Percentiles rank a stretch among this genome's conserved stretches.
These are phyloP conservation scores for Chrysoperla carnea DNA, from an alignment of 1,140 invertebrate genomes.

Conservation along the genomic window DNA sequence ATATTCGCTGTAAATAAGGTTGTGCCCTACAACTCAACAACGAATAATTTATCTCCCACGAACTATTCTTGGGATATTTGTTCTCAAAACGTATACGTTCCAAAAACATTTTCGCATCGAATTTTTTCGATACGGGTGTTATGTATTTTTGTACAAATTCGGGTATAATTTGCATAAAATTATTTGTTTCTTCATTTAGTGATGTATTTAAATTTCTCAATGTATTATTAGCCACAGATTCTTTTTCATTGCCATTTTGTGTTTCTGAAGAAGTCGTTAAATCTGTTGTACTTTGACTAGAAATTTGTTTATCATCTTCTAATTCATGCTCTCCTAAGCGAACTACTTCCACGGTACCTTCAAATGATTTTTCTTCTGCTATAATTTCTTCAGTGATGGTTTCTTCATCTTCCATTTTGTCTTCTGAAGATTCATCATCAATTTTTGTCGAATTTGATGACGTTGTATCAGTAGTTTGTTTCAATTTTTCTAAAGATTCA, in stretches of 20 bases:
- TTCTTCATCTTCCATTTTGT: slow-evolving; percentile 3
- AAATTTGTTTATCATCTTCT: slow-evolving; percentile 6
- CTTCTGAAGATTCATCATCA: slow-evolving; percentile 1
- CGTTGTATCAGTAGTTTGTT: background rate
- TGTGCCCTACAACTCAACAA: slow-evolving; percentile 42
- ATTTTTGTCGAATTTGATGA: slow-evolving; percentile 6
- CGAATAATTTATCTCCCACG: slow-evolving; percentile 28
- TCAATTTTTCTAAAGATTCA: slow-evolving; percentile 7
- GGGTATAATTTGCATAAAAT: slow-evolving; percentile 3
- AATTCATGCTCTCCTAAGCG: slow-evolving; percentile 4
- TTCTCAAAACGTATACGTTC: slow-evolving; percentile 29
- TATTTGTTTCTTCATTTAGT: no score
- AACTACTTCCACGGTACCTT: slow-evolving; percentile 2
- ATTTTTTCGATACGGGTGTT: slow-evolving; percentile 8
- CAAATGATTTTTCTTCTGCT: slow-evolving; percentile 2
- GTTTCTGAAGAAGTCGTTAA: no score
- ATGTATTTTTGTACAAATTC: slow-evolving; percentile 3
- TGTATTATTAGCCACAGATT: no score
- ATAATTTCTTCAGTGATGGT: slow-evolving; percentile 6
- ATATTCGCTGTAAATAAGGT: slow-evolving; percentile 42
- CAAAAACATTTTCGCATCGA: slow-evolving; percentile 33
- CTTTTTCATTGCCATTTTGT: no score
- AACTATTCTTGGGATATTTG: slow-evolving; percentile 25
- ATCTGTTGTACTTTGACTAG: slow-evolving; percentile 1
- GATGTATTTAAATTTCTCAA: no score